phyloP scores from a whole-genome alignment of 2,888 invertebrate species.

The Arrhopalites spinosus region DNA sequence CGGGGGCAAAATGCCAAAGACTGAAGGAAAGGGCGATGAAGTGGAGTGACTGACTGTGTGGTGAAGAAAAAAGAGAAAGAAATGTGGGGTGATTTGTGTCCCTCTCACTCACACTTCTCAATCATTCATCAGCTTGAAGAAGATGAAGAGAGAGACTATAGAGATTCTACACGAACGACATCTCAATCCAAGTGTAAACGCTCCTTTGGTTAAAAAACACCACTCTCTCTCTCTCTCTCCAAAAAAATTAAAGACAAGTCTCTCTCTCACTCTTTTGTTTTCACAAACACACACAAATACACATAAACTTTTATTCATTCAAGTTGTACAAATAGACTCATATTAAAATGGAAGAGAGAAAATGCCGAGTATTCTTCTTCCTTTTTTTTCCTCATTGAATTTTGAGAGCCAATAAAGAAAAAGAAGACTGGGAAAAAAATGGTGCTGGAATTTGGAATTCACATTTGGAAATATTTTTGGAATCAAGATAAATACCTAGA shows the following conservation, averaged over 20 bases:
- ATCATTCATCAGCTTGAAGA: constrained; percentile 29
- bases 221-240: neutral
- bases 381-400: too few species aligned
- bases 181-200: constrained; percentile 31
- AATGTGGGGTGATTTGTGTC: constrained; percentile 35
- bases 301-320: neutral
- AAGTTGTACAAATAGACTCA: neutral
- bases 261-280: neutral
- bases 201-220: constrained; percentile 25
- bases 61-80: neutral
- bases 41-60: neutral
- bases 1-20: too few species aligned
- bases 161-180: constrained; percentile 23
- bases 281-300: neutral
- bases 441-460: too few species aligned
- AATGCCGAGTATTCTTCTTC: too few species aligned
- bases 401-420: too few species aligned
- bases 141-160: neutral
- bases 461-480: too few species aligned
- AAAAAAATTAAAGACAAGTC: neutral
- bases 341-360: too few species aligned
- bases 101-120: constrained; percentile 31
- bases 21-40: neutral
- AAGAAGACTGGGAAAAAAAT: too few species aligned
- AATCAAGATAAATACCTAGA: too few species aligned